Conservation (phyloP, 2,113 vertebrate species). For the Electrona antarctica region DNA sequence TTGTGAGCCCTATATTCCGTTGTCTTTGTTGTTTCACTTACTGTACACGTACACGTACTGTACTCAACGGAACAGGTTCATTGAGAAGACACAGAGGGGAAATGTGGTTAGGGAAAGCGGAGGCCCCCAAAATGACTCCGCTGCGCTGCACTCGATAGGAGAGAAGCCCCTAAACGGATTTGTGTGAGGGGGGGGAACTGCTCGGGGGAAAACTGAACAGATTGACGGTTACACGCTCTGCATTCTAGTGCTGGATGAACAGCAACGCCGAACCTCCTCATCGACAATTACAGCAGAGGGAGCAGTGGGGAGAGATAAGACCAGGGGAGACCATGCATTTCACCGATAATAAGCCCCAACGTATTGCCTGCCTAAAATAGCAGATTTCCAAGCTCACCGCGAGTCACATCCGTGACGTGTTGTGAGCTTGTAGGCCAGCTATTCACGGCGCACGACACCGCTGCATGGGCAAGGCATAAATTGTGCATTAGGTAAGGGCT, state of each 20-base stretch:
- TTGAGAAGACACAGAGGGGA: conserved; percentile 80
- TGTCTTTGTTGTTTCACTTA: conserved; percentile 58
- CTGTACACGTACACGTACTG: conserved; percentile 53
- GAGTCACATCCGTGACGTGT: too few species aligned
- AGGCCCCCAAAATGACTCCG: conserved; percentile 82
- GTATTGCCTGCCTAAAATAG: too few species aligned
- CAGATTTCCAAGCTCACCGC: too few species aligned
- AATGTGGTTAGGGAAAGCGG: conserved; percentile 83
- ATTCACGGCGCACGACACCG: too few species aligned
- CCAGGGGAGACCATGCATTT: conserved; percentile 66
- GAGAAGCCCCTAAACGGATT: conserved; percentile 82
- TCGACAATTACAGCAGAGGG: conserved; percentile 79
- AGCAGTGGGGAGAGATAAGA: conserved; percentile 64
- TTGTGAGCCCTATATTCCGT: conserved; percentile 40
- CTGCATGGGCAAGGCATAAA: too few species aligned
- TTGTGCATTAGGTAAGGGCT: conserved; percentile 40
- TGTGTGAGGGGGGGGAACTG: conserved; percentile 79
- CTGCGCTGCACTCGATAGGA: conserved; percentile 81
- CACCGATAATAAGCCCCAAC: conserved; percentile 48
- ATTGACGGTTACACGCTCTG: conserved; percentile 84
- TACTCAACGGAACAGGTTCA: conserved; percentile 66
- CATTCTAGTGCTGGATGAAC: conserved; percentile 79
- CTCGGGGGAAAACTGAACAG: conserved; percentile 82
- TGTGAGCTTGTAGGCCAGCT: too few species aligned
- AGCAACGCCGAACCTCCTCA: conserved; percentile 77